Percentiles rank a stretch among this genome's conserved stretches.
Conservation (phyloP, 2,888 invertebrate genomes). For the Melolontha melolontha region DNA sequence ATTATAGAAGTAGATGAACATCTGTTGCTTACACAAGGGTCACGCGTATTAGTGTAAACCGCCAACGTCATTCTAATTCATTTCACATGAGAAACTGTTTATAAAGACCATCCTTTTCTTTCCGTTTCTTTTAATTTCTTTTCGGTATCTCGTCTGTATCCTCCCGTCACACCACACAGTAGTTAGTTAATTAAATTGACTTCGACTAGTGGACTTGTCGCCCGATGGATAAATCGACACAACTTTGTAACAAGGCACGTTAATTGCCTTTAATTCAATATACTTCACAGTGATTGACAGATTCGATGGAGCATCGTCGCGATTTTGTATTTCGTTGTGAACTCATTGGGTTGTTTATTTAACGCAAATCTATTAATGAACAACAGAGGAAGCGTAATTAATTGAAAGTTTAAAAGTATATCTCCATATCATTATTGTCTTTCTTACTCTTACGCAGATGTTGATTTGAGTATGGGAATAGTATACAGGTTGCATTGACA, state of each 20-base stretch:
- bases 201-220: slow-evolving; percentile 24
- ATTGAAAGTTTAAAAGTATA: too few relatives aligned
- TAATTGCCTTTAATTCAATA: slow-evolving; percentile 38
- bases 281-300: slow-evolving; percentile 34
- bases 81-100: slow-evolving; percentile 28
- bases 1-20: slow-evolving; percentile 3
- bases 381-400: too few relatives aligned
- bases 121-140: slow-evolving; percentile 7
- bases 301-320: slow-evolving; percentile 6
- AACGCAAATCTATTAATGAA: too few relatives aligned
- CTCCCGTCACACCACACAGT: slow-evolving; percentile 14
- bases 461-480: too few relatives aligned
- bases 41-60: slow-evolving; percentile 23
- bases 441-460: too few relatives aligned
- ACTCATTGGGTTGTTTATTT: too few relatives aligned
- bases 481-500: too few relatives aligned
- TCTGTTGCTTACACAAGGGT: slow-evolving; percentile 5
- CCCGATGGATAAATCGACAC: slow-evolving; percentile 21
- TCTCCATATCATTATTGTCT: too few relatives aligned
- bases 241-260: slow-evolving; percentile 29
- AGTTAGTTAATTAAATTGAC: slow-evolving; percentile 30
- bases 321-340: slow-evolving; percentile 4
- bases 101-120: slow-evolving; percentile 10
- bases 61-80: slow-evolving; percentile 27
- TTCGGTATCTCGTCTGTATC: slow-evolving; percentile 2